These are phyloP conservation scores for Noctuana brunneofusca DNA, from an alignment of 2,888 invertebrate genomes.

Conservation along the genomic window DNA sequence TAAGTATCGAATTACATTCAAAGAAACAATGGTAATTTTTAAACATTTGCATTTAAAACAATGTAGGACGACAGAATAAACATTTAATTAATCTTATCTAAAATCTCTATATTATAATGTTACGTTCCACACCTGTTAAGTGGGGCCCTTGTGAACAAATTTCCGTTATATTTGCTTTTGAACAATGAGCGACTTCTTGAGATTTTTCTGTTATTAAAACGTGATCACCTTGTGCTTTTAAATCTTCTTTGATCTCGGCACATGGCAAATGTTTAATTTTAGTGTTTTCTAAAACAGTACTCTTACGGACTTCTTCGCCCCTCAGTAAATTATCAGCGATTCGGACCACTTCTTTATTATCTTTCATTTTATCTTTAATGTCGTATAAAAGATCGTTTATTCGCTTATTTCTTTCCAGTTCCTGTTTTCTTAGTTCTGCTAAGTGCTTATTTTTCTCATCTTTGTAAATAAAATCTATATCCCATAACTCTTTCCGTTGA, in stretches of 20 bases:
- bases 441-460: slow-evolving; percentile 50
- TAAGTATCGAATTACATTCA: no score
- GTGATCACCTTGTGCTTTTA: slow-evolving; percentile 38
- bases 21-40: no score
- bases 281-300: slow-evolving; percentile 35
- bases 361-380: slow-evolving; percentile 75
- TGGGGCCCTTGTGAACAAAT: not conserved
- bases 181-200: not conserved
- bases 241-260: slow-evolving; percentile 18
- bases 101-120: no score
- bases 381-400: slow-evolving; percentile 65
- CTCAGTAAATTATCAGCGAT: slow-evolving; percentile 67
- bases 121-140: not conserved
- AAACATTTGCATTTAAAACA: no score
- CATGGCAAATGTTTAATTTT: slow-evolving; percentile 8
- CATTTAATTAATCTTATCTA: no score
- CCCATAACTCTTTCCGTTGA: slow-evolving; percentile 59
- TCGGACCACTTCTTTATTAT: slow-evolving; percentile 69
- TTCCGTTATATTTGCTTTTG: slow-evolving; percentile 2
- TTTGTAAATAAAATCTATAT: slow-evolving; percentile 51
- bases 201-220: slow-evolving; percentile 20
- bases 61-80: no score
- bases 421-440: slow-evolving; percentile 52
- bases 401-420: slow-evolving; percentile 58
- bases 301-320: slow-evolving; percentile 59